Conservation (phyloP, 2,113 vertebrate genomes). For the Phoxinus phoxinus region DNA sequence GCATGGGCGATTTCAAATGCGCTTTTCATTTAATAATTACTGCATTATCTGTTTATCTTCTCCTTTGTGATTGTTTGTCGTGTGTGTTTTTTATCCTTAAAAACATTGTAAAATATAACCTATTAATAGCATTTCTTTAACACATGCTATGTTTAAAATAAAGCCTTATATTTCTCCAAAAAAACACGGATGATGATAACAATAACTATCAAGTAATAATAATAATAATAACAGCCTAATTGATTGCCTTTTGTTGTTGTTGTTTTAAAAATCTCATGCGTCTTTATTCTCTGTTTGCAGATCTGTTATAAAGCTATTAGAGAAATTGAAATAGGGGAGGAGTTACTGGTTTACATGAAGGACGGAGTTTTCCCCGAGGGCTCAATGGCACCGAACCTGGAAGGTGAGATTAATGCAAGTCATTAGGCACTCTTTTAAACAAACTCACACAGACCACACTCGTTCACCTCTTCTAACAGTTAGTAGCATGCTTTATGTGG, state of each 20-base stretch:
- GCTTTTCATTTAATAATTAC: background rate
- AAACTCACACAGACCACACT: conserved; percentile 68
- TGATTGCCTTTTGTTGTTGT: background rate
- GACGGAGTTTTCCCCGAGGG: conserved; percentile 90
- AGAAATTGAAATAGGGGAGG: conserved; percentile 94
- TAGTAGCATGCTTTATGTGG: background rate
- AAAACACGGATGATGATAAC: conserved; percentile 2
- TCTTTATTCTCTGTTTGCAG: conserved; percentile 63
- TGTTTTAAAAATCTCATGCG: background rate
- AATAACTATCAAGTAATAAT: conserved; percentile 28
- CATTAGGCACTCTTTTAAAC: conserved; percentile 77
- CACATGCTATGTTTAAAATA: conserved; percentile 3
- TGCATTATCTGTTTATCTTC: background rate
- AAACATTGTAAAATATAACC: background rate
- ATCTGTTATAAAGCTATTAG: conserved; percentile 97
- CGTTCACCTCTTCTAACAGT: conserved; percentile 33
- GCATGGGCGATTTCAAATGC: background rate
- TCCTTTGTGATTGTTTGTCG: background rate
- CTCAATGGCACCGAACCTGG: conserved; percentile 90
- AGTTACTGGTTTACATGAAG: conserved; percentile 94
- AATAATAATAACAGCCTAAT: background rate
- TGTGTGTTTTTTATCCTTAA: background rate
- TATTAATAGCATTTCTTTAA: background rate
- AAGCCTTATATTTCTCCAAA: background rate
- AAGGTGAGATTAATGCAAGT: conserved; percentile 87